These are phyloP conservation scores for Clepsis dumicolana DNA, from an alignment of 2,888 invertebrate species.

Conservation along the genomic window DNA sequence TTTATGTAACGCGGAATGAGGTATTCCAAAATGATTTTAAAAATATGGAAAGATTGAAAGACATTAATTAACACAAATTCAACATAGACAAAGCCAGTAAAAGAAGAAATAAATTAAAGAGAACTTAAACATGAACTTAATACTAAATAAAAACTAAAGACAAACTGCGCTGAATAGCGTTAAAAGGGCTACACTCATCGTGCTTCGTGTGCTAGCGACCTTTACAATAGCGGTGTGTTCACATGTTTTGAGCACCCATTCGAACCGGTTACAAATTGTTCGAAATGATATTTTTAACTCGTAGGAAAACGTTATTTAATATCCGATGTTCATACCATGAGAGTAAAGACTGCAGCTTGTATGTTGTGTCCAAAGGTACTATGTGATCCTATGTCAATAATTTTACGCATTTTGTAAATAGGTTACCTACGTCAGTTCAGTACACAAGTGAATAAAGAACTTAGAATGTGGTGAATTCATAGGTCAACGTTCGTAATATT, in stretches of 20 bases:
- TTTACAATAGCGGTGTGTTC: background rate
- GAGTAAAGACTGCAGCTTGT: slow-evolving; percentile 36
- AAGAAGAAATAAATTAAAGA: no score
- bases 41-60: no score
- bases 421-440: slow-evolving; percentile 7
- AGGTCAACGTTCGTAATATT: background rate
- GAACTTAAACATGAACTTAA: no score
- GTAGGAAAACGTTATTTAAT: background rate
- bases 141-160: no score
- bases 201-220: background rate
- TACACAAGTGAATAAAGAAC: background rate
- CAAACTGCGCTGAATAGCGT: no score
- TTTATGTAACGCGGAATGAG: background rate
- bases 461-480: slow-evolving; percentile 16
- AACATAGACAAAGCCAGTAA: no score
- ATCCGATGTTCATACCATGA: slow-evolving; percentile 22
- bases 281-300: background rate
- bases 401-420: slow-evolving; percentile 16
- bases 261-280: background rate
- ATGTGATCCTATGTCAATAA: slow-evolving; percentile 28
- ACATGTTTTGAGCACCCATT: background rate
- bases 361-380: slow-evolving; percentile 33
- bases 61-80: no score
- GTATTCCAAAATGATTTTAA: background rate
- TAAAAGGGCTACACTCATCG: no score